Evolutionary conservation across 2,797 vertebrate species (phyloP), one percentile per base, ranked within the genome.

Genomic region (Acropternis orthonyx): DNA sequence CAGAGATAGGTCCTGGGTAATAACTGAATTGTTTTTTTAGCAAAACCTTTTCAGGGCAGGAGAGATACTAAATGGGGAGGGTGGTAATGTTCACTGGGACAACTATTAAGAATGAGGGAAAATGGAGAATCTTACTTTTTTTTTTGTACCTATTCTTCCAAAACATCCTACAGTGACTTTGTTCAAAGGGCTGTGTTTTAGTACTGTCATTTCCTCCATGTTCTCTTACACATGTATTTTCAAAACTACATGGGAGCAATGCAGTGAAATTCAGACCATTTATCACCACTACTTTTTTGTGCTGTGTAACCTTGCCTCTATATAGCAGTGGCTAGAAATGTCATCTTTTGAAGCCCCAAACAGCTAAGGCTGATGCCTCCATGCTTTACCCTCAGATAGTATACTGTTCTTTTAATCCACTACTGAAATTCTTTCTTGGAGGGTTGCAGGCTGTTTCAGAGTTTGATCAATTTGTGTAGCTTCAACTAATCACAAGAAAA

Each of bases 401-500:
- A 1, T 36, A 23, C 36, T 66, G 20, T 48, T 87, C 23, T 72
- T 94, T 68, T 72, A 90, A 80, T 84, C 30, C 5, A 6, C 58
- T 95, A 92, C 46, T 95, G 72, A 92, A 85, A 69, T 24, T 30
- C 13, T 37, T 88, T 81, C 66, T 78, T 88, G 23, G 63, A 86
- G 67, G 16, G 21, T 48, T 95, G 26, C 43, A 44, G 34, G 11
- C 34, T 83, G 12, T 80, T 85, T 61, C 21, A 63, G 41, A 39
- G 4, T 66, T 95, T 89, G 12, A 26, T 89, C 78, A 93, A 8
- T 24, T 49, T 66, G 3, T 62, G 88, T 75, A 94, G 51, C 61
- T 96, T 80, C 69, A 87, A 17, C 63, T 88, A 39, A 84, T 68
- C 36, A 85, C 84, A 85, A 11, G 87, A 85, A 90, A 85, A 65